Conservation (phyloP, 2,797 vertebrate genomes). For the Tapirus indicus region DNA sequence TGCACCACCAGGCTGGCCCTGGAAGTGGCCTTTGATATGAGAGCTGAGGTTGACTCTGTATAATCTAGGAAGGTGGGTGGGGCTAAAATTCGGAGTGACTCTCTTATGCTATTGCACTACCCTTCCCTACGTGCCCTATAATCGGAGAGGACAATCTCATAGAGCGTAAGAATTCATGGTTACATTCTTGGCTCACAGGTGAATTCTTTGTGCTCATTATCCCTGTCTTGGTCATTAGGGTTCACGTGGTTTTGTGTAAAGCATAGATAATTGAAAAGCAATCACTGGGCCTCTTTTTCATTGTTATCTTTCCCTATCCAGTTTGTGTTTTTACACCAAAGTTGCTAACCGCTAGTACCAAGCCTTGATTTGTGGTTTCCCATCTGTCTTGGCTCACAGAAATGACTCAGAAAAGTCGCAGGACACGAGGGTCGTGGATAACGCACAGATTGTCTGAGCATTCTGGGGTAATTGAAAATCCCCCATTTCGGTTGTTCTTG, state of each 20-base stretch:
- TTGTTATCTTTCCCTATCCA: not conserved
- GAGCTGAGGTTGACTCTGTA: not conserved
- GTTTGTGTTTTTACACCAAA: slow-evolving; percentile 40
- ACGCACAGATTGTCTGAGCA: not conserved
- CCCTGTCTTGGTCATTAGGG: not conserved
- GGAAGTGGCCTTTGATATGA: not conserved
- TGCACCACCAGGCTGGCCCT: too few relatives aligned
- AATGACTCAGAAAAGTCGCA: slow-evolving; percentile 43
- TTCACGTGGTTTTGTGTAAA: not conserved
- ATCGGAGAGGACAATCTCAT: not conserved
- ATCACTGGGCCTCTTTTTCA: not conserved
- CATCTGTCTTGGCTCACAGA: not conserved
- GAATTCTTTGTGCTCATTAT: not conserved
- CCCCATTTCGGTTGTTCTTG: not conserved
- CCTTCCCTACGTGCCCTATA: not conserved
- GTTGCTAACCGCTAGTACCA: not conserved
- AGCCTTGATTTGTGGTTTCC: slow-evolving; percentile 49
- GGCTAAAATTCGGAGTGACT: not conserved
- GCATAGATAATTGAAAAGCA: not conserved
- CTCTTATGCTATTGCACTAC: too few relatives aligned
- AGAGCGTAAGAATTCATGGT: not conserved
- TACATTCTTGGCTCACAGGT: not conserved
- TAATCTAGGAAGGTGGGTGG: not conserved
- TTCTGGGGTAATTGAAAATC: not conserved
- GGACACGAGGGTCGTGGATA: not conserved